phyloP scores from a whole-genome alignment of 30 jellyfish, hydroid and myxozoan species.

The Morbakka virulenta region DNA sequence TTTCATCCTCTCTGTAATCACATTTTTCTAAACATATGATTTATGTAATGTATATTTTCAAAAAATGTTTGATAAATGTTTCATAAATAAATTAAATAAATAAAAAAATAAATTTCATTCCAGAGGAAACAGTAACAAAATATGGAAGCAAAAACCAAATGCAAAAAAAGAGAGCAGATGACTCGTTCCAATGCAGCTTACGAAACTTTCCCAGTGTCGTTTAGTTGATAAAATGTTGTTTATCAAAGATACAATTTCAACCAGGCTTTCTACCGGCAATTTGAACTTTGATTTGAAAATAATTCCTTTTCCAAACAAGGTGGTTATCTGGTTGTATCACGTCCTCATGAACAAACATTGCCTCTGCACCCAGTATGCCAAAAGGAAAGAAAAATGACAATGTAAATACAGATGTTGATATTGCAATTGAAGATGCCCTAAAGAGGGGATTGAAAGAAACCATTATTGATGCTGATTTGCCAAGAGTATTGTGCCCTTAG shows the following conservation, averaged over 20 bases:
- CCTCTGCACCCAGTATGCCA: neutral
- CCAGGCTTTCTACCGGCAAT: neutral
- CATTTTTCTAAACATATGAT: too few species aligned
- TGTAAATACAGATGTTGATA: neutral
- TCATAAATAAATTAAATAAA: too few species aligned
- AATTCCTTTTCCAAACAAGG: neutral
- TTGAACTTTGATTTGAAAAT: neutral
- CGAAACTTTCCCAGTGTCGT: neutral
- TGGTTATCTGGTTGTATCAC: neutral
- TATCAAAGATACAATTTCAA: neutral
- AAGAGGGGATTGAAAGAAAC: too few species aligned
- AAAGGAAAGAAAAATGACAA: neutral
- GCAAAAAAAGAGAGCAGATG: neutral
- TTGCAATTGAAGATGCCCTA: too few species aligned
- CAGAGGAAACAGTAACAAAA: too few species aligned
- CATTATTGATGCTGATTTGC: too few species aligned
- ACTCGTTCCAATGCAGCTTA: neutral
- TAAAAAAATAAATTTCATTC: too few species aligned
- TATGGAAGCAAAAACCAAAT: too few species aligned
- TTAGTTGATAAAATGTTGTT: neutral
- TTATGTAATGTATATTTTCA: too few species aligned
- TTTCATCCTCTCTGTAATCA: too few species aligned
- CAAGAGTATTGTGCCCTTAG: neutral
- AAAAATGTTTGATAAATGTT: too few species aligned
- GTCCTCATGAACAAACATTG: neutral